These are phyloP conservation scores for Euura saliciscinereae DNA, from an alignment of 1,140 invertebrate species.

Conservation along the genomic window DNA sequence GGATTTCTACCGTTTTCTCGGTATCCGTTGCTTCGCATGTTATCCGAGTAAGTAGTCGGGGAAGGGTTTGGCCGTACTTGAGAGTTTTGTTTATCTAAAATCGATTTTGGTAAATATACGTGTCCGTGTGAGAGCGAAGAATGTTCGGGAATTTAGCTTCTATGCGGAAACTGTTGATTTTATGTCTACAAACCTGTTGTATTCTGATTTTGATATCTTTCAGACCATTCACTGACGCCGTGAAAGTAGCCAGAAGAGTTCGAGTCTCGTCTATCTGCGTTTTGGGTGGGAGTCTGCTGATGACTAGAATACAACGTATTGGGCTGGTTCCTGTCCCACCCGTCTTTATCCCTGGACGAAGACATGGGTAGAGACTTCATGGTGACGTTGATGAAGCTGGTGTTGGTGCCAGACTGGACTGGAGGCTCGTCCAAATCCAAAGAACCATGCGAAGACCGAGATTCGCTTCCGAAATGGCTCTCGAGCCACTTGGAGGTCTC, in stretches of 20 bases:
- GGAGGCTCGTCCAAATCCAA: constrained; percentile 58
- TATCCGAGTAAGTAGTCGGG: constrained; percentile 36
- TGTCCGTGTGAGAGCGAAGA: constrained; percentile 12
- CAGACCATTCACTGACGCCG: constrained; percentile 79
- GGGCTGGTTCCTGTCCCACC: constrained; percentile 48
- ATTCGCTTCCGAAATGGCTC: constrained; percentile 87
- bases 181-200: not conserved
- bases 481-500: constrained; percentile 91
- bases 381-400: constrained; percentile 78
- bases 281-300: constrained; percentile 27
- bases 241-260: constrained; percentile 64
- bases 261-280: constrained; percentile 48
- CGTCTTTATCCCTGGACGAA: constrained; percentile 37
- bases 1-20: constrained; percentile 36
- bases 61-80: constrained; percentile 39
- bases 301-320: constrained; percentile 37
- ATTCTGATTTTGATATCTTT: constrained; percentile 60
- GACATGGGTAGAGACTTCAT: constrained; percentile 71
- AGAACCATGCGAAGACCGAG: constrained; percentile 75
- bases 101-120: constrained; percentile 6
- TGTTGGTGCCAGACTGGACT: constrained; percentile 57
- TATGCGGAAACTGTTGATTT: not conserved
- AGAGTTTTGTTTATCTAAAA: constrained; percentile 39
- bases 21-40: constrained; percentile 36
- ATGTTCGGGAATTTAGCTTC: not conserved